Percentiles rank a stretch among this genome's conserved stretches.
These are phyloP conservation scores for Megalopta genalis DNA, from an alignment of 1,140 invertebrate genomes.

Conservation along the genomic window DNA sequence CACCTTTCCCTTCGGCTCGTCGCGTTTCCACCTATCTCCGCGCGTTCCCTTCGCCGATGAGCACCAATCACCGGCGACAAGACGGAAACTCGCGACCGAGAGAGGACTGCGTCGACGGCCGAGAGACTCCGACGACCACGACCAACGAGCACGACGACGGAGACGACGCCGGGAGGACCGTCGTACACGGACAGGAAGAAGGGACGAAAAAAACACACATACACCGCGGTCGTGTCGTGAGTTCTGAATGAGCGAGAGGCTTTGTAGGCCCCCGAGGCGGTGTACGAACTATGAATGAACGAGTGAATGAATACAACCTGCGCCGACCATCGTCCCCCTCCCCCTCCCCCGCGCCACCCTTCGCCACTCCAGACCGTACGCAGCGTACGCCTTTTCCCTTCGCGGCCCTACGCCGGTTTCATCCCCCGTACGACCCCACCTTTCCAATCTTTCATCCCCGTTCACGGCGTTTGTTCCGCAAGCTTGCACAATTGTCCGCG, in stretches of 20 bases:
- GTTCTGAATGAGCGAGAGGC: constrained; percentile 65
- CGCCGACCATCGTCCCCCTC: constrained; percentile 37
- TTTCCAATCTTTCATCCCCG: constrained; percentile 32
- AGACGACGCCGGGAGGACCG: constrained; percentile 36
- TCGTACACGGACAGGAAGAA: constrained; percentile 30
- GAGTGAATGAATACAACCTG: constrained; percentile 68
- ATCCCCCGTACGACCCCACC: constrained; percentile 46
- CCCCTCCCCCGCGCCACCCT: background rate
- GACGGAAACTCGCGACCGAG: constrained; percentile 1
- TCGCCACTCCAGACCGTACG: background rate
- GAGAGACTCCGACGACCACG: background rate
- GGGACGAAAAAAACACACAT: constrained; percentile 28
- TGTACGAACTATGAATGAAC: constrained; percentile 67
- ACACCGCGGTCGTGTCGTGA: constrained; percentile 54
- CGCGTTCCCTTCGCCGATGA: background rate
- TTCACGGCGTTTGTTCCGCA: constrained; percentile 21
- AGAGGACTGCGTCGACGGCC: background rate
- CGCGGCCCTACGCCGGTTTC: constrained; percentile 21
- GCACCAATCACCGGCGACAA: constrained; percentile 35
- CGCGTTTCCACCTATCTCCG: background rate
- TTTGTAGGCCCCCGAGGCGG: constrained; percentile 64
- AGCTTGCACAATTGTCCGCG: constrained; percentile 19
- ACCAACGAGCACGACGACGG: too few relatives aligned
- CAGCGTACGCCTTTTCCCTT: constrained; percentile 47
- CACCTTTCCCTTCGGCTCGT: constrained; percentile 19